A percentile compares a stretch with the other conserved stretches of the same genome.
These are phyloP conservation scores for Dynastes maya DNA, from an alignment of 2,888 invertebrate species.

Conservation along the genomic window DNA sequence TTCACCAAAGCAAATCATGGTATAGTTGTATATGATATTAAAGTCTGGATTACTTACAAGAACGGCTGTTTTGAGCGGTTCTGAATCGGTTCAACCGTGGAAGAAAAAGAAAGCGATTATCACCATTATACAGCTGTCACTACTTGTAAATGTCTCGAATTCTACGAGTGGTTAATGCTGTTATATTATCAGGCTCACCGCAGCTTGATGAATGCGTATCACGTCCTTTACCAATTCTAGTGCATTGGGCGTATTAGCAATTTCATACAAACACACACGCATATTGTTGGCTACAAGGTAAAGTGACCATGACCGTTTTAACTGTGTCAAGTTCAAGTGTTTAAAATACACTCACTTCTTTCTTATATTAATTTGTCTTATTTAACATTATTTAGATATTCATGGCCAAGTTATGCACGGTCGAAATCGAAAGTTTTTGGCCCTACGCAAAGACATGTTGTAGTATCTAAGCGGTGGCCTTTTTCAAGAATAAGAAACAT, in stretches of 20 bases:
- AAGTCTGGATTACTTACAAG: too few relatives aligned
- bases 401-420: not conserved
- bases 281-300: too few relatives aligned
- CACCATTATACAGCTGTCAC: constrained; percentile 54
- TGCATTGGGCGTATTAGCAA: constrained; percentile 54
- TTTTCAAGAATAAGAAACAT: not conserved
- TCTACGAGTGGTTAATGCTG: constrained; percentile 58
- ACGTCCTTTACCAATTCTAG: constrained; percentile 55
- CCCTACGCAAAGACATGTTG: not conserved
- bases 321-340: not conserved
- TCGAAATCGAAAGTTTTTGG: constrained; percentile 16
- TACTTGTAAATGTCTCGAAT: constrained; percentile 54
- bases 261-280: constrained; percentile 20
- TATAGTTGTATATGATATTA: too few relatives aligned
- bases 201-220: constrained; percentile 57
- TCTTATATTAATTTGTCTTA: too few relatives aligned
- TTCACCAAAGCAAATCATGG: too few relatives aligned
- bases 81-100: too few relatives aligned
- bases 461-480: not conserved
- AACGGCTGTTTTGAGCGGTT: too few relatives aligned
- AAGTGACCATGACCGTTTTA: not conserved
- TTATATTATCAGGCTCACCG: constrained; percentile 53
- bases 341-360: too few relatives aligned
- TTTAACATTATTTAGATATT: not conserved
- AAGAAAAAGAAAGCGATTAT: too few relatives aligned